Conservation (phyloP, 2,888 invertebrate species). For the Blera fallax region DNA sequence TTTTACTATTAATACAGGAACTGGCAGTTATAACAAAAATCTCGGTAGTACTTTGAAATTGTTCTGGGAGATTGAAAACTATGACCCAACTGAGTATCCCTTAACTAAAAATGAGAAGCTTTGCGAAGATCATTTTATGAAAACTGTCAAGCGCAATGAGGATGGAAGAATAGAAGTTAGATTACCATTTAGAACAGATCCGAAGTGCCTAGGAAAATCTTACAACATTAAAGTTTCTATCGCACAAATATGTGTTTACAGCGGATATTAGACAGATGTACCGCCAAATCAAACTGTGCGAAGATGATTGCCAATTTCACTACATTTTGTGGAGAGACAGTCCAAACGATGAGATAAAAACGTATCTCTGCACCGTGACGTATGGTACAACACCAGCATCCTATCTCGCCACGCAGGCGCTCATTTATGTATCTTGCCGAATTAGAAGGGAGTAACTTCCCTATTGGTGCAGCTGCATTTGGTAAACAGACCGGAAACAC, state of each 20-base stretch:
- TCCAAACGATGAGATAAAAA: not conserved
- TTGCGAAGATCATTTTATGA: conserved; percentile 37
- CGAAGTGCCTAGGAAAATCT: not conserved
- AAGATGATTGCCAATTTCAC: too few species aligned
- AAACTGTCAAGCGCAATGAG: conserved; percentile 12
- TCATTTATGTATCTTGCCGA: not conserved
- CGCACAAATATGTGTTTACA: not conserved
- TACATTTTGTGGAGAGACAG: not conserved
- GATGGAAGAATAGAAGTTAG: conserved; percentile 37
- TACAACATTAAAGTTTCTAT: not conserved
- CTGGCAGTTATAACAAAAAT: not conserved
- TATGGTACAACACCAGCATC: not conserved
- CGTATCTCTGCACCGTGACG: not conserved
- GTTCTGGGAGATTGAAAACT: conserved; percentile 21
- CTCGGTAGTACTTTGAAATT: not conserved
- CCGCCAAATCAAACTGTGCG: not conserved
- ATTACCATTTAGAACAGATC: conserved; percentile 32
- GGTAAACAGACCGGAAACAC: not conserved
- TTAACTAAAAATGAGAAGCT: not conserved
- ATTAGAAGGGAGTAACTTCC: not conserved
- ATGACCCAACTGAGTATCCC: not conserved
- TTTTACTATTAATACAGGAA: too few species aligned
- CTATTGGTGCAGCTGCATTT: not conserved
- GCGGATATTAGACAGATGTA: not conserved
- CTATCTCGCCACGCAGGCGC: not conserved